These are phyloP conservation scores for Gymnorhina tibicen DNA, from an alignment of 2,113 vertebrate genomes.

Conservation along the genomic window DNA sequence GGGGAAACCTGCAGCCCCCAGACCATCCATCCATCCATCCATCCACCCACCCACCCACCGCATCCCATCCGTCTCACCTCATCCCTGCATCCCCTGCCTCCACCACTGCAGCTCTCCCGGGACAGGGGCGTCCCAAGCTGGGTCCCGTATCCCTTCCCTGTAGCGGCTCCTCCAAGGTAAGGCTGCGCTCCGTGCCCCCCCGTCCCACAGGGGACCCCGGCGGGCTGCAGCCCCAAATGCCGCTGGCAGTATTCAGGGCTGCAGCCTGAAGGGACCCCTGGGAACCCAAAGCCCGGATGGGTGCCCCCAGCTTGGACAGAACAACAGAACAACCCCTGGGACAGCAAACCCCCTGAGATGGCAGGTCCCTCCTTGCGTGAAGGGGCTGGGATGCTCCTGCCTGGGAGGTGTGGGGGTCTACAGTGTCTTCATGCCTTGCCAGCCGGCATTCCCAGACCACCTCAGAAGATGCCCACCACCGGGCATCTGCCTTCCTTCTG, in stretches of 20 bases:
- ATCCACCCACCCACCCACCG: not conserved
- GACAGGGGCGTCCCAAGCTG: not conserved
- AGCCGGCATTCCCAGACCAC: not conserved
- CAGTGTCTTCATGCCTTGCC: not conserved
- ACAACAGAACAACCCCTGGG: not conserved
- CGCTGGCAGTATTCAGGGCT: not conserved
- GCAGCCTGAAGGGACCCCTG: not conserved
- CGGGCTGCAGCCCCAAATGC: not conserved
- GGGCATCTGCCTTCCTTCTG: not conserved
- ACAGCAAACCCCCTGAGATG: not conserved
- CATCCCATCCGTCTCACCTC: not conserved
- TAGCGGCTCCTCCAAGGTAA: conserved; percentile 32
- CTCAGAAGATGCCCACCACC: not conserved
- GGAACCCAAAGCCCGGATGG: not conserved
- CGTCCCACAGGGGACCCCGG: not conserved
- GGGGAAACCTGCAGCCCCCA: not conserved
- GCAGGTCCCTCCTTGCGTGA: not conserved
- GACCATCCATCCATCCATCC: not conserved
- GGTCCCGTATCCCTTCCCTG: not conserved
- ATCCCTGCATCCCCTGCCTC: not conserved
- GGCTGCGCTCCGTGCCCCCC: conserved; percentile 18
- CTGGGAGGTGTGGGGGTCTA: not conserved
- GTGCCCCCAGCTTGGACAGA: not conserved
- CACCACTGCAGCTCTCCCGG: not conserved
- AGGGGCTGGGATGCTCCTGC: not conserved